Conservation (phyloP, 2,113 vertebrate genomes). For the Dasypus novemcinctus region DNA sequence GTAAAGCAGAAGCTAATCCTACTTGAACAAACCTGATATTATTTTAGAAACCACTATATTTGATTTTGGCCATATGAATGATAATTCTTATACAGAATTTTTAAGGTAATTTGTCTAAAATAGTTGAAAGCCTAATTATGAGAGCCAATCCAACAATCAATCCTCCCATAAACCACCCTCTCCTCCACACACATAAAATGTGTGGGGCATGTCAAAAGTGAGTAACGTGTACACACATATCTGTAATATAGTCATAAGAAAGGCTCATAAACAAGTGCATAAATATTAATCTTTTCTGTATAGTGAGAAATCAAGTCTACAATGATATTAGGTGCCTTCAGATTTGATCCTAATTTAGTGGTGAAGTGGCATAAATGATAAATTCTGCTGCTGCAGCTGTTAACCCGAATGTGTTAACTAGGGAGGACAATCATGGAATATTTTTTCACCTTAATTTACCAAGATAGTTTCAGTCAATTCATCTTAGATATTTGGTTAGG, state of each 20-base stretch:
- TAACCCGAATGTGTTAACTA: constrained; percentile 42
- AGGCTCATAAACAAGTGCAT: not conserved
- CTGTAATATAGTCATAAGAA: not conserved
- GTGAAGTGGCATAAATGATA: constrained; percentile 24
- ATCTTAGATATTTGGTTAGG: constrained; percentile 24
- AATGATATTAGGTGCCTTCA: not conserved
- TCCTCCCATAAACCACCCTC: not conserved
- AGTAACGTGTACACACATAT: not conserved
- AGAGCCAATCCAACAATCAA: not conserved
- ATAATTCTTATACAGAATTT: not conserved
- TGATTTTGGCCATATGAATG: not conserved
- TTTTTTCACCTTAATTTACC: constrained; percentile 51
- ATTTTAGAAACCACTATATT: not conserved
- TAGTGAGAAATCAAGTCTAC: not conserved
- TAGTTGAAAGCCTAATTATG: not conserved
- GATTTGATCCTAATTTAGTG: constrained; percentile 6
- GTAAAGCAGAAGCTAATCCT: not conserved
- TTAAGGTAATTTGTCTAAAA: not conserved
- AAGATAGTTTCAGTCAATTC: constrained; percentile 19
- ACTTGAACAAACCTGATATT: not conserved
- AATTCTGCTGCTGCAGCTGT: not conserved
- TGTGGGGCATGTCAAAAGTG: not conserved
- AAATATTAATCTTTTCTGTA: constrained; percentile 31
- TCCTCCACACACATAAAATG: not conserved
- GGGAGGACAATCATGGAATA: not conserved